Conservation (phyloP, 2,888 invertebrate species). For the Philereme transversata region DNA sequence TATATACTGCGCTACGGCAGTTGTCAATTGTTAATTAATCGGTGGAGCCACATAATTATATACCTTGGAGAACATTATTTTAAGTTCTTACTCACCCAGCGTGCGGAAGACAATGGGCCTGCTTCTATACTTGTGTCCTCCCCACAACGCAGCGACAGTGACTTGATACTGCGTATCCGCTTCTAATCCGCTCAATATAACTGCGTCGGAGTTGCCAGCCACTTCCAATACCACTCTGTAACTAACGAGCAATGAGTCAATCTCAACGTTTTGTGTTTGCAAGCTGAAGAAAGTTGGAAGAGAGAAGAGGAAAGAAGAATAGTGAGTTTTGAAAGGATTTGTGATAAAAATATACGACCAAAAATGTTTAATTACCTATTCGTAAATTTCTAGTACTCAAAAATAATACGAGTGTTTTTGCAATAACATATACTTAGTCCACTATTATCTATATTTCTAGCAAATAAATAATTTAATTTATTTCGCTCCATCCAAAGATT, state of each 20-base stretch:
- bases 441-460: too few relatives aligned
- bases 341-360: too few relatives aligned
- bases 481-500: too few relatives aligned
- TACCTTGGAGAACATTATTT: not conserved
- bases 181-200: constrained; percentile 90
- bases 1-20: not conserved
- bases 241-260: constrained; percentile 89
- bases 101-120: constrained; percentile 95
- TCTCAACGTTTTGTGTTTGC: constrained; percentile 70
- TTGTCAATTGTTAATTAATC: not conserved
- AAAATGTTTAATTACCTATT: too few relatives aligned
- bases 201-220: constrained; percentile 94
- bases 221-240: constrained; percentile 97
- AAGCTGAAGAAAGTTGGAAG: constrained; percentile 56
- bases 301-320: constrained; percentile 47
- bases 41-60: too few relatives aligned
- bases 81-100: constrained; percentile 85
- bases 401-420: too few relatives aligned
- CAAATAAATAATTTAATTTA: too few relatives aligned
- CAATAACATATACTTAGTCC: too few relatives aligned
- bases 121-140: constrained; percentile 92
- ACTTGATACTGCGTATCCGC: constrained; percentile 95
- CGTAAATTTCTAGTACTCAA: too few relatives aligned
- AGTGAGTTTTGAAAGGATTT: not conserved
- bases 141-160: constrained; percentile 92